These are phyloP conservation scores for Cichlasoma orientale DNA, from an alignment of 2,797 vertebrate species.

Conservation along the genomic window DNA sequence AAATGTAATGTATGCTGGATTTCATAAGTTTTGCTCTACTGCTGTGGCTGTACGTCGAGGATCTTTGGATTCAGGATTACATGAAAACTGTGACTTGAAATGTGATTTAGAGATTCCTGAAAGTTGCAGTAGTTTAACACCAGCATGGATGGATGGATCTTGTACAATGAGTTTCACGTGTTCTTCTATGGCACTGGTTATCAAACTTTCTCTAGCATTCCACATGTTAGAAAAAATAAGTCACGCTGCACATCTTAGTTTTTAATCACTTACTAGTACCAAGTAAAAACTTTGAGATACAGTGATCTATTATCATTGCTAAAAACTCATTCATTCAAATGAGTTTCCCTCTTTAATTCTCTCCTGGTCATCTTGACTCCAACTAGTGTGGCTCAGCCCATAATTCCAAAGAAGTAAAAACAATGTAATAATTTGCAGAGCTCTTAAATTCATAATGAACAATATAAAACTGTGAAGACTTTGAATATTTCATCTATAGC, in stretches of 20 bases:
- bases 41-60: background rate
- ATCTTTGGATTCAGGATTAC: background rate
- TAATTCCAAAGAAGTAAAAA: background rate
- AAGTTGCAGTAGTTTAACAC: background rate
- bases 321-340: rapidly evolving
- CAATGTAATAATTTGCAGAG: background rate
- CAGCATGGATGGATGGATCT: background rate
- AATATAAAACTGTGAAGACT: too few relatives aligned
- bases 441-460: background rate
- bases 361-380: background rate
- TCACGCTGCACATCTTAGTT: background rate
- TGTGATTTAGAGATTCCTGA: background rate
- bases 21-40: background rate
- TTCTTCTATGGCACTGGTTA: background rate
- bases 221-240: background rate
- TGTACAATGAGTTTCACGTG: background rate
- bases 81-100: background rate
- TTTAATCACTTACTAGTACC: rapidly evolving
- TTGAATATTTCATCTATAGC: too few relatives aligned
- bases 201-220: background rate
- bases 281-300: background rate
- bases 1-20: constrained; percentile 38
- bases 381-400: rapidly evolving
- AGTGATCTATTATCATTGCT: background rate
- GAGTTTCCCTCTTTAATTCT: rapidly evolving